Evolutionary conservation across 2,113 vertebrate genomes (phyloP).

Genomic region (Lepidiolamprologus cunningtoni): DNA sequence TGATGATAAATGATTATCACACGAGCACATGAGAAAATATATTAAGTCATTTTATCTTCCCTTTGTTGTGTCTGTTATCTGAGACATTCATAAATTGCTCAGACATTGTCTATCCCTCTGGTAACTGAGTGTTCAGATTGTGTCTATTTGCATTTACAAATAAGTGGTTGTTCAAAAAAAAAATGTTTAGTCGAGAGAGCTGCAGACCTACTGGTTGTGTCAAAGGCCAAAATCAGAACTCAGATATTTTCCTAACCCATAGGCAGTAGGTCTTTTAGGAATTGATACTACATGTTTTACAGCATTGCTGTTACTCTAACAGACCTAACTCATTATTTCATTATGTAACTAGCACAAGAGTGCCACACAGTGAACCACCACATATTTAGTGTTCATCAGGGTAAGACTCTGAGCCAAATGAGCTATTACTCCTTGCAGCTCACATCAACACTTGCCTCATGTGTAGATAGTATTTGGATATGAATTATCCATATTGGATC

Average conservation of each 20-base stretch:
- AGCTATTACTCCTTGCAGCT: not conserved
- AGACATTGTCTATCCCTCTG: not conserved
- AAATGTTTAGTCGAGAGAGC: not conserved
- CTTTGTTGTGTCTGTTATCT: conserved; percentile 40
- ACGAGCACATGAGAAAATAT: conserved; percentile 16
- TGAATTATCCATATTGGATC: conserved; percentile 37
- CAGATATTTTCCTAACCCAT: not conserved
- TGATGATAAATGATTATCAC: conserved; percentile 23
- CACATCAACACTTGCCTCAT: conserved; percentile 13
- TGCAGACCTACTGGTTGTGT: not conserved
- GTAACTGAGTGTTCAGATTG: conserved; percentile 1
- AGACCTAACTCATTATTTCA: not conserved
- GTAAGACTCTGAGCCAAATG: not conserved
- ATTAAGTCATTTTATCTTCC: conserved; percentile 37
- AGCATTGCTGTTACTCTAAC: not conserved
- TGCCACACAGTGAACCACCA: not conserved
- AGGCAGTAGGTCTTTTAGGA: not conserved
- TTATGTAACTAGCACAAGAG: not conserved
- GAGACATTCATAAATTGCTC: conserved; percentile 41
- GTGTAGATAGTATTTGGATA: conserved; percentile 20
- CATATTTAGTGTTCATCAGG: not conserved
- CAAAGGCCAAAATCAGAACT: not conserved
- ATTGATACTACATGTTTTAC: not conserved
- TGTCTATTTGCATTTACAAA: conserved; percentile 37
- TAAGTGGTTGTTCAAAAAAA: conserved; percentile 1